Conservation (phyloP, 2,113 vertebrate species). For the Pteropus alecto region DNA sequence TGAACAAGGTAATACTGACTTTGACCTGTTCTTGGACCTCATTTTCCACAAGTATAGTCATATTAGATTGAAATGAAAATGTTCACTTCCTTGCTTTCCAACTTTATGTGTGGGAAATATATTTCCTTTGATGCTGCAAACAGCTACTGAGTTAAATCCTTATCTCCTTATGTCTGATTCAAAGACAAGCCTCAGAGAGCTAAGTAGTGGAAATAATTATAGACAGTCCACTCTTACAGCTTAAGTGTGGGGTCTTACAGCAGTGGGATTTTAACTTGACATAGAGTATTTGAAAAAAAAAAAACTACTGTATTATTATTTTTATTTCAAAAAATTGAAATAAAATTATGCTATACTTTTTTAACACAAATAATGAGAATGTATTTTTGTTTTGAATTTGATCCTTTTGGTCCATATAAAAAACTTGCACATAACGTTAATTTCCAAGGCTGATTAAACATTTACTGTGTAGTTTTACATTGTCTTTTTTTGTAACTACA, state of each 20-base stretch:
- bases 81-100: slow-evolving; percentile 30
- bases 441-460: neutral
- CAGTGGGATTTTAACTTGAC: neutral
- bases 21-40: slow-evolving; percentile 21
- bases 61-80: neutral
- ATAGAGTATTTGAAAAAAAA: neutral
- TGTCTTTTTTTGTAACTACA: neutral
- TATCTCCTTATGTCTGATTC: neutral
- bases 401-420: neutral
- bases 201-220: slow-evolving; percentile 49
- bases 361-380: neutral
- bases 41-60: slow-evolving; percentile 21
- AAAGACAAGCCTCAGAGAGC: neutral
- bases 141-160: neutral
- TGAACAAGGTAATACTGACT: neutral
- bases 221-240: neutral
- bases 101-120: neutral
- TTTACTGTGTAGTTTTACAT: neutral
- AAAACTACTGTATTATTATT: neutral
- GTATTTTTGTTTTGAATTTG: neutral
- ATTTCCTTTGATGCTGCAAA: neutral
- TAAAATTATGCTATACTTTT: neutral
- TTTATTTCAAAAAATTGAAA: slow-evolving; percentile 27
- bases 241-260: neutral
- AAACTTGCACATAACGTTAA: neutral